phyloP scores from a whole-genome alignment of 2,113 vertebrate genomes.

The Cisticola juncidis region DNA sequence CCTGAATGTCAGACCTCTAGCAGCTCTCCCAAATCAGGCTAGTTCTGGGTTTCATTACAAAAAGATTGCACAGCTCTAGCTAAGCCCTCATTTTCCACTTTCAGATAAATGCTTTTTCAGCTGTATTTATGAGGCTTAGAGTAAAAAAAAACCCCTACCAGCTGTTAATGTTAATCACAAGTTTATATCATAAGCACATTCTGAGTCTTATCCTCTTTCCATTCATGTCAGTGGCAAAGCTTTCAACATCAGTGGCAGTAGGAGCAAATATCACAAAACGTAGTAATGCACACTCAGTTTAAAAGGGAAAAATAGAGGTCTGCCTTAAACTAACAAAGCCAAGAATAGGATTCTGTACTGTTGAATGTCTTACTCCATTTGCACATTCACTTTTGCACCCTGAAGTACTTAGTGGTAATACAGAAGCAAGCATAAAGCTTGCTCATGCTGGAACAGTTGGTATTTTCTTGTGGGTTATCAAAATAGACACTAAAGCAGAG shows the following conservation, averaged over 20 bases:
- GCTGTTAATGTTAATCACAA: constrained; percentile 56
- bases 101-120: constrained; percentile 62
- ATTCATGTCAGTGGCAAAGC: constrained; percentile 35
- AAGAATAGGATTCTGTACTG: background rate
- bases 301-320: background rate
- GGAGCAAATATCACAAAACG: background rate
- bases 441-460: background rate
- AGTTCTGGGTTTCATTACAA: constrained; percentile 44
- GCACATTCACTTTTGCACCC: background rate
- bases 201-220: constrained; percentile 42
- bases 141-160: background rate
- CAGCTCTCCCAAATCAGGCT: background rate
- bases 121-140: constrained; percentile 55
- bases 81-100: constrained; percentile 59
- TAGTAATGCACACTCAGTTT: background rate
- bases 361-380: background rate
- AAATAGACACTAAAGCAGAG: background rate
- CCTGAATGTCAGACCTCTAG: constrained; percentile 28
- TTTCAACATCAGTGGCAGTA: constrained; percentile 19
- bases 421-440: background rate
- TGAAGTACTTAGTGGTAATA: background rate
- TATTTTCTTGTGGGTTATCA: background rate
- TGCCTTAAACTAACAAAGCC: background rate
- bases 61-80: constrained; percentile 43
- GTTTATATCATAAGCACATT: constrained; percentile 56